Evolutionary conservation across 2,888 invertebrate genomes (phyloP), one percentile per base, ranked within the genome.

Genomic region (Drosophila prostipennis): DNA sequence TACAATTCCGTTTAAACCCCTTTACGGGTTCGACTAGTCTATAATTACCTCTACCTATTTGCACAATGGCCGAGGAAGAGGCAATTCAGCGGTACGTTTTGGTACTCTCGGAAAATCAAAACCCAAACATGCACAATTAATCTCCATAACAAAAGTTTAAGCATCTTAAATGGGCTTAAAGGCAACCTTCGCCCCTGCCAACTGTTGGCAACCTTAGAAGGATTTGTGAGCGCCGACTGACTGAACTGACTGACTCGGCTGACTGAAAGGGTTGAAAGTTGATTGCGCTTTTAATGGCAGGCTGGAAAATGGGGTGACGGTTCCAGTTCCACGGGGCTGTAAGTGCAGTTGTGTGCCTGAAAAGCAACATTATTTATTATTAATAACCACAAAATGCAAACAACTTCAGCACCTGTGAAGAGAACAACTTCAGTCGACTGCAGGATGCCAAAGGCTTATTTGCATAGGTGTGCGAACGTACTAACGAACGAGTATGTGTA

Each of bases 321-420:
- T 26, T 26, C 26, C 26, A 26, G 26, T 14, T 16, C 11, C 2
- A 4, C n/a, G 29, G 46, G 7, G 6, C 23, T 23, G 46, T 61
- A 77, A 73, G 68, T 83, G 57, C 69, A 68, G 69, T 61, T 49
- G 48, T 63, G 63, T 49, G 49, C 48, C 64, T 46, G 68, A 65
- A 65, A 65, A 68, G 68, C 79, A 87, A 74, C 78, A 78, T 79
- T 83, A 90, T 90, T 90, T 89, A 89, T 88, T 90, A 90, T 89
- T 90, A 89, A 89, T 89, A 89, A 79, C 79, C 85, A 73, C 83
- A 85, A 76, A 77, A 76, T 72, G 83, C 86, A 75, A 81, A 76
- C 78, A 80, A 76, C 85, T 81, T 77, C 86, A 39, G 52, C 54
- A 55, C 53, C 54, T 51, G 43, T 48, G 53, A 64, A 40, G 46